A percentile compares a stretch with the other conserved stretches of the same genome.
These are phyloP conservation scores for Forbesichthys papilliferus DNA, from an alignment of 2,113 vertebrate genomes.

Conservation along the genomic window DNA sequence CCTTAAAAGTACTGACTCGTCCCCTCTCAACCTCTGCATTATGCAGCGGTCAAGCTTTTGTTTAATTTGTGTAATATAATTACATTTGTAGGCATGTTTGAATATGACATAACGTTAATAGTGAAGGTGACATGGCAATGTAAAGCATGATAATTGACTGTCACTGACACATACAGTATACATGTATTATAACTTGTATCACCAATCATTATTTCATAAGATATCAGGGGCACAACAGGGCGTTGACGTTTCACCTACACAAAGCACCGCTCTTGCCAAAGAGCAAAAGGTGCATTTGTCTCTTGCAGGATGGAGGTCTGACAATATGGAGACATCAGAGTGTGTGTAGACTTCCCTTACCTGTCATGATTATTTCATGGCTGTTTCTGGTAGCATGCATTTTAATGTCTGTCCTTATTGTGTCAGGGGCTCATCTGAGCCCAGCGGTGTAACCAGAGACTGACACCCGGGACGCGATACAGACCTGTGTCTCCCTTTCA, in stretches of 20 bases:
- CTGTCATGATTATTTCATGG: slow-evolving; percentile 72
- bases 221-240: too few species aligned
- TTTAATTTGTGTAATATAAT: slow-evolving; percentile 7
- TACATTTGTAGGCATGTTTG: not conserved
- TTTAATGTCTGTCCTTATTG: slow-evolving; percentile 67
- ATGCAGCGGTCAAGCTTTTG: not conserved
- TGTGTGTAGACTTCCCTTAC: slow-evolving; percentile 59
- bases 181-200: too few species aligned
- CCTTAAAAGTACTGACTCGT: slow-evolving; percentile 26
- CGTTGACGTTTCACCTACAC: not conserved
- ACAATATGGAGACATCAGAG: slow-evolving; percentile 22
- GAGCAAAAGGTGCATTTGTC: slow-evolving; percentile 8
- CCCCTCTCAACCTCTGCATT: slow-evolving; percentile 3
- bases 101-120: not conserved
- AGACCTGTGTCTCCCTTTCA: slow-evolving; percentile 61
- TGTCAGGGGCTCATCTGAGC: slow-evolving; percentile 63
- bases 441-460: slow-evolving; percentile 65
- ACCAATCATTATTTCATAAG: not conserved
- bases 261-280: not conserved
- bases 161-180: too few species aligned
- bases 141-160: too few species aligned
- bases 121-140: too few species aligned
- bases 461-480: slow-evolving; percentile 68
- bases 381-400: slow-evolving; percentile 65
- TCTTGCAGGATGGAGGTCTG: slow-evolving; percentile 13